Conservation (phyloP, 2,888 invertebrate genomes). For the Tridacna gigas region DNA sequence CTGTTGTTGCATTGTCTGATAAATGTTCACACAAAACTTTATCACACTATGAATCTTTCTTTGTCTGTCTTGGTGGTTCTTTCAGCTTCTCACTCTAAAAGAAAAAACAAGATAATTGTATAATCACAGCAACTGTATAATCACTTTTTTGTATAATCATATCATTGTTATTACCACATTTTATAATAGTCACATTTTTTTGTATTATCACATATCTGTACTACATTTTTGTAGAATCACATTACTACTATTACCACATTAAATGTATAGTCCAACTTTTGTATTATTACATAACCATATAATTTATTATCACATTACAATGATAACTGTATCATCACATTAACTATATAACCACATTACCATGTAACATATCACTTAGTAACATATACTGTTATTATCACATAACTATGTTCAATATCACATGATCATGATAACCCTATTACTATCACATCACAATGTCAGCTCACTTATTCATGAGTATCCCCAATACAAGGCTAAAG, state of each 20-base stretch:
- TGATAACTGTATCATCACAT: not conserved
- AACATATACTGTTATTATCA: too few species aligned
- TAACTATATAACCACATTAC: too few species aligned
- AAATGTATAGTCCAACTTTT: not conserved
- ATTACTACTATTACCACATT: not conserved
- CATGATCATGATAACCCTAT: not conserved
- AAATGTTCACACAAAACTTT: too few species aligned
- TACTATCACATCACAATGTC: not conserved
- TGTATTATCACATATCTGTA: not conserved
- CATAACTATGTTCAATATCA: too few species aligned
- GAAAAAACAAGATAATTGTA: not conserved
- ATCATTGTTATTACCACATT: not conserved
- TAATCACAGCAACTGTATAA: not conserved
- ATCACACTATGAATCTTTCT: not conserved
- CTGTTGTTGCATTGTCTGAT: too few species aligned
- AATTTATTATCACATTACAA: not conserved
- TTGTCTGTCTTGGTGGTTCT: conserved; percentile 14
- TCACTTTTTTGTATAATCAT: not conserved
- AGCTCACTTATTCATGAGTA: not conserved
- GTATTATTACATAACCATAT: not conserved
- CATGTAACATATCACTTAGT: too few species aligned
- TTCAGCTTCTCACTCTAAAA: conserved; percentile 10
- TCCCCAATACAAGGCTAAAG: too few species aligned
- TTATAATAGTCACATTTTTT: not conserved
- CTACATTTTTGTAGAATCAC: not conserved